Evolutionary conservation across 2,113 vertebrate genomes (phyloP), one percentile per base, ranked within the genome.

Genomic region (Aramus guarauna): DNA sequence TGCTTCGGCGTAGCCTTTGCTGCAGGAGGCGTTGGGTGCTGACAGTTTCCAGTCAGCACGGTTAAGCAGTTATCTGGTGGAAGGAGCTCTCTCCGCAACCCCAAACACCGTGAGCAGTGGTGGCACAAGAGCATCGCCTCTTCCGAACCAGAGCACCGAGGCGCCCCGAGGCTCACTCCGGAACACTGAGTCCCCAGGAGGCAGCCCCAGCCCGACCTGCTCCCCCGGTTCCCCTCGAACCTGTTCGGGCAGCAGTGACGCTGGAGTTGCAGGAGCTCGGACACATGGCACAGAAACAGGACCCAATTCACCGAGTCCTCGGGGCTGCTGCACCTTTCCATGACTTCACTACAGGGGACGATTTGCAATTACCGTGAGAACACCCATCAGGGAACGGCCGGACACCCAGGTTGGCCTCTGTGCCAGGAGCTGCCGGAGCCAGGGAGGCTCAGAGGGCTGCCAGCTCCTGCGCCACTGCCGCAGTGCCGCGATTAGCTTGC

Each of bases 91-190:
- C 47, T 20, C 60, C 13, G 53, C 29, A 45, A 14, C 10, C 26
- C 23, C 18, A 12, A 52, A 12, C 0, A 7, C 47, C 36, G 36
- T 3, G 58, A 21, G 88, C 37, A 63, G 43, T 1, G 1, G 69
- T 37, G 48, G 68, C 62, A 88, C 5, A 0, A 23, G 24, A 23
- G 21, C 47, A 69, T 32, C 12, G 16, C 60, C 81, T 32, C 11
- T 36, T 11, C 55, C 6, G 4, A 34, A 37, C 12, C 43, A 12
- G 60, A 59, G 50, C 60, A 24, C n/a, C 2, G 6, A 1, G 59
- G 21, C 14, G 52, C 37, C 27, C 0, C 0, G 22, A 24, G 24
- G 26, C 29, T 53, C 3, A 9, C 24, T 77, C 41, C 0, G 0
- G 24, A 79, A 52, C 1, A 2, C 37, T 0, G 1, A 36, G 53